Conservation (phyloP, 2,113 vertebrate genomes). For the Mormoops blainvillei region DNA sequence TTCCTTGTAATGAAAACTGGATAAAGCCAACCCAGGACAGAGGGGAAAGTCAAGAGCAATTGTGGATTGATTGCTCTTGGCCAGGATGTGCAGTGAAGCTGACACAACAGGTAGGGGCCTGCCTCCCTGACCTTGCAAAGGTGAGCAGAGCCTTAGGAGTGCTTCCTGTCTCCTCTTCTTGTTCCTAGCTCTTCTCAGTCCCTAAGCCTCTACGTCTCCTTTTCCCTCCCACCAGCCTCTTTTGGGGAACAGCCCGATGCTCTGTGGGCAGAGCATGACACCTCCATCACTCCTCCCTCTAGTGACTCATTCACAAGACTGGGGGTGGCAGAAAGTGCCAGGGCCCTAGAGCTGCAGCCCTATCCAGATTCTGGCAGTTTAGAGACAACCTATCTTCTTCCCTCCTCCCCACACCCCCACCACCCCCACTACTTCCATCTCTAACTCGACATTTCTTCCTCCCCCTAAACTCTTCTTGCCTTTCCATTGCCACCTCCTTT, state of each 20-base stretch:
- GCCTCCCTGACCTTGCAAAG: neutral
- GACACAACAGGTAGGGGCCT: neutral
- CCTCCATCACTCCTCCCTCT: constrained; percentile 63
- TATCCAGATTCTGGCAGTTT: constrained; percentile 55
- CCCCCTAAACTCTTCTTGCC: constrained; percentile 46
- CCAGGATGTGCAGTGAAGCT: neutral
- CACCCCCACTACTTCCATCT: constrained; percentile 44
- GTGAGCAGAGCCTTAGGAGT: neutral
- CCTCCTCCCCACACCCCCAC: constrained; percentile 48
- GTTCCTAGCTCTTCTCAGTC: neutral
- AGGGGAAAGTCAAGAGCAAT: neutral
- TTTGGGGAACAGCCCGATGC: constrained; percentile 51
- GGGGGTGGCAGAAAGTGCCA: constrained; percentile 70
- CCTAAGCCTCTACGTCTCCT: constrained; percentile 14
- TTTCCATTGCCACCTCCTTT: constrained; percentile 25
- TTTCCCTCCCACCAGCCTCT: constrained; percentile 44
- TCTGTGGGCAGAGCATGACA: constrained; percentile 57
- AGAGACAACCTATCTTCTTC: constrained; percentile 56
- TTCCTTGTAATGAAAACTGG: neutral
- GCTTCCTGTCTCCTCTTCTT: neutral
- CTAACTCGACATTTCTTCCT: constrained; percentile 61
- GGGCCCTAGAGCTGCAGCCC: constrained; percentile 47
- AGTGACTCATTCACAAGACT: constrained; percentile 69
- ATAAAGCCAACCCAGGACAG: neutral
- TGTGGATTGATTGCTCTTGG: neutral